phyloP scores from a whole-genome alignment of 1,140 invertebrate species.

The Nilaparvata lugens region DNA sequence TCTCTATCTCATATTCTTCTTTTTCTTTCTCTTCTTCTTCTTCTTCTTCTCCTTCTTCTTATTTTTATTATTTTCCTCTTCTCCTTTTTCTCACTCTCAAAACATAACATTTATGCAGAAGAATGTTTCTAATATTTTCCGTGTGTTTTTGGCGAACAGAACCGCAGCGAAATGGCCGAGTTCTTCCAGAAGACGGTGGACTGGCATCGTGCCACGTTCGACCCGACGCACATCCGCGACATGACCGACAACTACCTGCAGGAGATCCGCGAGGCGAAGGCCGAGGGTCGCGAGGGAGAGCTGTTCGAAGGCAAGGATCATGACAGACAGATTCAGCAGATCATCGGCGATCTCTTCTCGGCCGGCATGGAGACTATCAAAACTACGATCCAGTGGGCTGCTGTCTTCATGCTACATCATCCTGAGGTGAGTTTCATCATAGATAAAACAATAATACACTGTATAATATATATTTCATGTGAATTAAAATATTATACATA shows the following conservation, averaged over 20 bases:
- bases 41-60: too few relatives aligned
- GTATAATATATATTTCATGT: too few relatives aligned
- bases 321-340: constrained; percentile 81
- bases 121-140: too few relatives aligned
- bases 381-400: constrained; percentile 78
- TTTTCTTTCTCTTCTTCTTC: too few relatives aligned
- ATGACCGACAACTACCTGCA: constrained; percentile 77
- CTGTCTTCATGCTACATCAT: constrained; percentile 79
- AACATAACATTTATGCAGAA: too few relatives aligned
- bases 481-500: too few relatives aligned
- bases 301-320: constrained; percentile 73
- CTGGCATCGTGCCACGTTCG: constrained; percentile 63
- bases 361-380: constrained; percentile 93
- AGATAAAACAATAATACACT: too few relatives aligned
- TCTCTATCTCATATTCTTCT: too few relatives aligned
- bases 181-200: constrained; percentile 79
- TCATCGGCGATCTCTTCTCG: constrained; percentile 82
- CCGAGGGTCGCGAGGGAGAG: constrained; percentile 54
- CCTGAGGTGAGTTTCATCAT: too few relatives aligned
- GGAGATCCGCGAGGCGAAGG: constrained; percentile 72
- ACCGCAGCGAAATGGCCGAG: constrained; percentile 69
- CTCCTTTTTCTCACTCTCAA: too few relatives aligned
- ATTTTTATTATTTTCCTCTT: too few relatives aligned
- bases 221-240: constrained; percentile 67
- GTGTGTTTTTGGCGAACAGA: constrained; percentile 36